A percentile compares a stretch with the other conserved stretches of the same genome.
These are phyloP conservation scores for Notodromas monacha DNA, from an alignment of 2,888 invertebrate genomes.

Conservation along the genomic window DNA sequence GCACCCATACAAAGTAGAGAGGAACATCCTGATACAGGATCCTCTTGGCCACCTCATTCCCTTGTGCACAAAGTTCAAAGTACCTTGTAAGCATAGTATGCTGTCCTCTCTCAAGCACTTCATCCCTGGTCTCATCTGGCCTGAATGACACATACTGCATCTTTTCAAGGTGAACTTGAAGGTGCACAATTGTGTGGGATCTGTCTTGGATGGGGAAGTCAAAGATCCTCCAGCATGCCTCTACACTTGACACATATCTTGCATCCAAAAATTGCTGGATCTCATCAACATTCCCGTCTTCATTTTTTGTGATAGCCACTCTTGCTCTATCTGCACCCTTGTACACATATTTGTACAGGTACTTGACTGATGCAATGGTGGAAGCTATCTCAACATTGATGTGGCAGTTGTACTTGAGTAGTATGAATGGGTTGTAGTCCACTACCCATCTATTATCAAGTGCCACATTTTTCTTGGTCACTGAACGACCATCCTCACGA, in stretches of 20 bases:
- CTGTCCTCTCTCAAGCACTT: no score
- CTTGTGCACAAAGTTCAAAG: no score
- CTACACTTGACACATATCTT: slow-evolving; percentile 6
- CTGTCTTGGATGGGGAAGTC: slow-evolving; percentile 6
- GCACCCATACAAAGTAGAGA: no score
- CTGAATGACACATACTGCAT: slow-evolving; percentile 11
- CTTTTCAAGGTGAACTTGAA: slow-evolving; percentile 7
- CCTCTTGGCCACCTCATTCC: no score
- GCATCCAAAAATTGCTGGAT: slow-evolving; percentile 6
- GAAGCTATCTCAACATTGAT: slow-evolving; percentile 15
- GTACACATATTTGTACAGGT: slow-evolving; percentile 14
- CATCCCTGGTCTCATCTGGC: no score
- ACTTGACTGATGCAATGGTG: slow-evolving; percentile 12
- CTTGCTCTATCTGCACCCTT: slow-evolving; percentile 12
- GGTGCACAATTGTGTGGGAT: slow-evolving; percentile 2
- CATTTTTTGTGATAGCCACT: slow-evolving; percentile 8
- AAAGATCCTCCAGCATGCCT: slow-evolving; percentile 6
- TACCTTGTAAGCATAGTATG: no score
- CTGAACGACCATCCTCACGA: slow-evolving; percentile 10
- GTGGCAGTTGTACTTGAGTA: slow-evolving; percentile 13
- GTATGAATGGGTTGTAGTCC: slow-evolving; percentile 14
- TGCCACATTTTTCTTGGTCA: slow-evolving; percentile 7
- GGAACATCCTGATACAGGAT: no score
- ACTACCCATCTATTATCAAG: slow-evolving; percentile 15
- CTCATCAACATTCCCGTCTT: slow-evolving; percentile 2